Base-by-base conservation (phyloP, 2,113 vertebrate species). In the Hippopotamus amphibius region DNA sequence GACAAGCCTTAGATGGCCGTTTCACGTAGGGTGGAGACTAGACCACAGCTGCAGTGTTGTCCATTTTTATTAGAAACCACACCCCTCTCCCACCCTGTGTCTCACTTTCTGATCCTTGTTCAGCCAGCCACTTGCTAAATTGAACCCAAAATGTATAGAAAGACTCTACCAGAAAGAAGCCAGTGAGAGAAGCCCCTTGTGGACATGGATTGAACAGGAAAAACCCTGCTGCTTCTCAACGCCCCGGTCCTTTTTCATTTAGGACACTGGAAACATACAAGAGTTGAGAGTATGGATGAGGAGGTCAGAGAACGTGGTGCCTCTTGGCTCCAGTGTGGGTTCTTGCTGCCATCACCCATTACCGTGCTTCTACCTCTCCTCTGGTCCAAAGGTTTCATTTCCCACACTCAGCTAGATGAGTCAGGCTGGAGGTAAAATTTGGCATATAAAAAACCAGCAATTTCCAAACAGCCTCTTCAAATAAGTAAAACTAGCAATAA, bases 121-220 rank as follows among this genome's bases (percentile, higher is more conserved):
- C 33, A 55, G 7, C 12, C 71, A 55, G 24, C 53, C 13, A 61
- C 48, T 81, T 33, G 6, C 57, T 79, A 82, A 68, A 76, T 1
- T 37, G 50, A 97, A 66, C 81, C 43, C n/a, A 26, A 68, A 88
- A 71, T 28, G 4, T 80, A 87, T 17, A 95, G 92, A 89, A 59
- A 96, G 53, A 17, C 30, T 26, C 69, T 88, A 71, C 46, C 68
- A 77, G 50, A 83, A 95, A 71, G 66, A 85, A 81, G 30, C 6
- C 30, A 63, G 41, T 3, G 21, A 95, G 55, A 46, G n/a, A 66
- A 96, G 26, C 48, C 19, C 46, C 79, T 48, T 30, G 8, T 28
- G 65, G 28, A 66, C 33, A 22, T 21, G 28, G 84, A 48, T 12
- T 81, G 59, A 77, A 50, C 16, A 26, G 7, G 69, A 83, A 80